Conservation (phyloP, 2,113 vertebrate genomes). For the Gymnocephalus cernua region DNA sequence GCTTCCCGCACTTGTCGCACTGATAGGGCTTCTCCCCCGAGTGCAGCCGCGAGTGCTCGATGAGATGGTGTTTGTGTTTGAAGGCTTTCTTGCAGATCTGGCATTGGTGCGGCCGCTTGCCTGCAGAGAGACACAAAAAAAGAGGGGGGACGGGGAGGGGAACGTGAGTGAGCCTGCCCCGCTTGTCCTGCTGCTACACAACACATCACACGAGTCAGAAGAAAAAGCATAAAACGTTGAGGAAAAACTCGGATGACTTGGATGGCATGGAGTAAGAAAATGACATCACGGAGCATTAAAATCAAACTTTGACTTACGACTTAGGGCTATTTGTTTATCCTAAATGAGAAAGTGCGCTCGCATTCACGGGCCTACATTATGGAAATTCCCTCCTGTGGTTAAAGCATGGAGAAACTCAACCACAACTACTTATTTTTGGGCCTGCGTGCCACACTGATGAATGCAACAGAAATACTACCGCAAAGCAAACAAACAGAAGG, state of each 20-base stretch:
- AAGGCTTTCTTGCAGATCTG: slow-evolving; percentile 99
- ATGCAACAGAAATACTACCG: slow-evolving; percentile 76
- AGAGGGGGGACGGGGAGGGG: neutral
- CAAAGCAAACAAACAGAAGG: slow-evolving; percentile 76
- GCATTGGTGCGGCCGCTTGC: slow-evolving; percentile 99
- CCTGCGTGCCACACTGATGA: slow-evolving; percentile 60
- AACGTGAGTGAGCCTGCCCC: slow-evolving; percentile 47
- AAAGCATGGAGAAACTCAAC: slow-evolving; percentile 72
- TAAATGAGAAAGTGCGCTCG: slow-evolving; percentile 70
- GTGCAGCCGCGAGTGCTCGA: slow-evolving; percentile 98
- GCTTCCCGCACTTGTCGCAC: slow-evolving; percentile 99
- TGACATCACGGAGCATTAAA: slow-evolving; percentile 64
- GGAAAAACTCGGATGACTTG: slow-evolving; percentile 62
- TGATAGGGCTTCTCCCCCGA: slow-evolving; percentile 99
- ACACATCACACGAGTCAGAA: slow-evolving; percentile 69
- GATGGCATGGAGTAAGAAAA: slow-evolving; percentile 65
- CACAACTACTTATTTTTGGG: slow-evolving; percentile 74
- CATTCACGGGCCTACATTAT: slow-evolving; percentile 72
- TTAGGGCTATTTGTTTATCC: slow-evolving; percentile 73
- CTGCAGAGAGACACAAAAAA: slow-evolving; percentile 86
- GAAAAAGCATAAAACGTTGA: slow-evolving; percentile 62
- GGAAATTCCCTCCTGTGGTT: slow-evolving; percentile 79
- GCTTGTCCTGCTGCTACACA: slow-evolving; percentile 45
- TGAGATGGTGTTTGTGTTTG: slow-evolving; percentile 99
- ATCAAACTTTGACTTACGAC: slow-evolving; percentile 57